Base-by-base conservation (phyloP, 2,888 invertebrate species). In the Thalpophila matura region DNA sequence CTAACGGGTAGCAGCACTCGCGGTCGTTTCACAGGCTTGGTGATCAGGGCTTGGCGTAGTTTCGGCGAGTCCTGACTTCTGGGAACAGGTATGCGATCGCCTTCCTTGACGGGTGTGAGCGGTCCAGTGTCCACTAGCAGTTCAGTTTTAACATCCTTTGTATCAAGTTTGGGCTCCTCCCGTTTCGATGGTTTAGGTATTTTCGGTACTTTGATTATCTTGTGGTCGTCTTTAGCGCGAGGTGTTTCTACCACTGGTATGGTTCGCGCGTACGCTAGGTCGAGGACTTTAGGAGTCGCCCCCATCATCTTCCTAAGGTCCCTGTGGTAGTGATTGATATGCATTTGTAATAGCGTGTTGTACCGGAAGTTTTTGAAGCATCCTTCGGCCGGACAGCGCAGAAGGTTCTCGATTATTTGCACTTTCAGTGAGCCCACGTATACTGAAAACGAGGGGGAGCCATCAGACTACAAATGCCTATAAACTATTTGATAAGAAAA, bases 291-390 rank as follows among this genome's bases (percentile, higher is more conserved):
- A 0, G 98, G 98, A 0, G 98, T 98, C 0, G 96, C 96, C 3
- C 98, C 98, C 73, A 98, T 91, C 87, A 96, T 86, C 64, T 97
- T 96, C 1, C 96, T 96, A 61, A 97, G 95, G 73, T 98, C 97
- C 1, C 97, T 96, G 90, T 99, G 99, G 89, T 99, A 99, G 89
- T 99, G 99, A 84, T 99, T 99, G 38, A 99, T 97, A 87, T 99
- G 99, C 96, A 98, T 99, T 92, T 98, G 97, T 7, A 99, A 93
- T 49, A 99, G 96, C 69, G 97, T 98, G 85, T 98, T 98, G 86
- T 98, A 98, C 4, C 99, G 96, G 87, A 99, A 99, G 79, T 97
- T 97, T 90, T 99, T 99, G 50, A 96, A 96, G 86, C 99, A 99
- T 1, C 97, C 97, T 66, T 97, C 97, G 46, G 97, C 97, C 0